Evolutionary conservation across 2,113 vertebrate species (phyloP).

Genomic region (Clarias macrocephalus): DNA sequence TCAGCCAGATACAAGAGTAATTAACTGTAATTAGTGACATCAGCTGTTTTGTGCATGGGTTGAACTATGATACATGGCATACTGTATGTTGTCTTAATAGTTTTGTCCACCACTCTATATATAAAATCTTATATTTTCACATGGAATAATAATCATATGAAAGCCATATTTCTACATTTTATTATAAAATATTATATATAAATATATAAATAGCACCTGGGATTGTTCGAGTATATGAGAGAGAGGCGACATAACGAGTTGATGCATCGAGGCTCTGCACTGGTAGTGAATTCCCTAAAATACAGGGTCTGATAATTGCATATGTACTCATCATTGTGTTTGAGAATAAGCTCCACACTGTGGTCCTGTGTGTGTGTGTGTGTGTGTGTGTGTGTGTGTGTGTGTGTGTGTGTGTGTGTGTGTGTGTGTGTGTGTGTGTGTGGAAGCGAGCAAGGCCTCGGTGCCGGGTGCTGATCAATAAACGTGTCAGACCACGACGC

Average conservation of each 20-base stretch:
- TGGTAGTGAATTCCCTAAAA: neutral
- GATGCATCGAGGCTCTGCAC: neutral
- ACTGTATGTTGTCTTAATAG: no score
- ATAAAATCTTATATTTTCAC: neutral
- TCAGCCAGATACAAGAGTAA: no score
- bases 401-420: conserved; percentile 10
- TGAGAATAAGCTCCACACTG: neutral
- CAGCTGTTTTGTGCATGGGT: no score
- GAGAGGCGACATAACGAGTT: neutral
- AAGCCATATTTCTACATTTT: neutral
- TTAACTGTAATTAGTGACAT: no score
- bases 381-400: neutral
- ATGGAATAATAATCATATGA: neutral
- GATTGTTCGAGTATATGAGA: neutral
- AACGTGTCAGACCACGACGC: conserved; percentile 53
- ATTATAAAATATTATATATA: neutral
- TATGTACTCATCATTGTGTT: neutral
- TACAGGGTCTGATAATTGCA: no score
- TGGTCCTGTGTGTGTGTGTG: neutral
- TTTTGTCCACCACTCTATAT: no score
- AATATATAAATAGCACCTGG: neutral
- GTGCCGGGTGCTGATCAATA: conserved; percentile 57
- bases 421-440: conserved; percentile 9
- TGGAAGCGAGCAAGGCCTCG: conserved; percentile 17
- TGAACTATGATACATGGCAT: no score